Evolutionary conservation across 2,888 invertebrate species (phyloP), one percentile per base, ranked within the genome.

Genomic region (Aricia artaxerxes): DNA sequence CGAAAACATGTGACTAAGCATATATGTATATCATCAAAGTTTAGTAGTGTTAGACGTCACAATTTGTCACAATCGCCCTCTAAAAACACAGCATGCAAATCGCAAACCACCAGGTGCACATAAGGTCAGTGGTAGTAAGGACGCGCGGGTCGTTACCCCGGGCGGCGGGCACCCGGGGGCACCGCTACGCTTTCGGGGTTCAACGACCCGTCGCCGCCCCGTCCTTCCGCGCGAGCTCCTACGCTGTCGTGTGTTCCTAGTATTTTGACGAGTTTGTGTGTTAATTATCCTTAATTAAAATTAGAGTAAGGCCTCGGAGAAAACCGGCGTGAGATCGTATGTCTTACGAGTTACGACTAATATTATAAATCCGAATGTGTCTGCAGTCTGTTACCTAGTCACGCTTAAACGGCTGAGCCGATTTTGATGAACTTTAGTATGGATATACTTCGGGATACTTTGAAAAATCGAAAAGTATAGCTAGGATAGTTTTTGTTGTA

Each of bases 121-220:
- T 92, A 92, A 91, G 93, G 92, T 93, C 93, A 88, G 89, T 87
- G 87, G 85, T 84, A 3, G 88, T 90, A 92, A 93, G 92, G 93
- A 93, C 92, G 91, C 88, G 84, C 88, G 92, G 92, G 91, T 92
- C 93, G 93, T 91, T 93, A 93, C 93, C 94, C 53, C 92, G 92
- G 91, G 31, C 92, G 92, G 91, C 53, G 92, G 92, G 91, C 91
- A 92, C 91, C 35, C 24, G 24, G 35, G 2, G 35, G 35, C 35
- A 2, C 35, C 91, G 91, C 91, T 91, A 91, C 92, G 90, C 91
- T 91, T 93, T 93, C 86, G 93, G 92, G 92, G 92, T 90, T 92
- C 92, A 88, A 85, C 91, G 92, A 92, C 90, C 87, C 88, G 82
- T 86, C 88, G 89, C 85, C 88, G 85, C 85, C 90, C 87, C 91